phyloP scores from a whole-genome alignment of 2,113 vertebrate species.

The Notothenia coriiceps region DNA sequence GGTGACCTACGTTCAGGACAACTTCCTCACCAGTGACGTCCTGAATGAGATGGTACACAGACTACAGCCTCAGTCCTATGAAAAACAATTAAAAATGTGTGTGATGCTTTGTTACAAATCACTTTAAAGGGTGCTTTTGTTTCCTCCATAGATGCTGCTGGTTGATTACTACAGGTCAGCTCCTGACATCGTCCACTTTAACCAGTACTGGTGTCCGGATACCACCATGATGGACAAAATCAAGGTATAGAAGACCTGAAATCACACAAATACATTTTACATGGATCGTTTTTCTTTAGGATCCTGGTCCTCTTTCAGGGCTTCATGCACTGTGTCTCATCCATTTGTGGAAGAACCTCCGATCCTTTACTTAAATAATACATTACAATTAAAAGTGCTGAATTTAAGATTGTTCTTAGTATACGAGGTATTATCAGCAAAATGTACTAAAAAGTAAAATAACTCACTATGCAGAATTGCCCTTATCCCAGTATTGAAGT shows the following conservation, averaged over 20 bases:
- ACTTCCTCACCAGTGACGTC: conserved; percentile 94
- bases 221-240: conserved; percentile 95
- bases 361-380: too few species aligned
- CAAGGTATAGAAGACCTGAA: conserved; percentile 83
- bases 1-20: conserved; percentile 93
- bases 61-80: accelerated
- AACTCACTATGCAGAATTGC: too few species aligned
- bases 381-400: too few species aligned
- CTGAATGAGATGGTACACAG: conserved; percentile 94
- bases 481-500: too few species aligned
- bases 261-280: neutral
- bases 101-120: neutral
- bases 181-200: conserved; percentile 92
- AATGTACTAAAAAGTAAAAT: too few species aligned
- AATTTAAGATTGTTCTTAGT: too few species aligned
- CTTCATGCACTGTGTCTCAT: too few species aligned
- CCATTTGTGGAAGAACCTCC: too few species aligned
- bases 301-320: neutral
- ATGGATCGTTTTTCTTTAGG: too few species aligned
- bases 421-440: too few species aligned
- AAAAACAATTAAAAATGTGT: neutral
- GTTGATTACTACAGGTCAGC: conserved; percentile 93
- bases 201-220: conserved; percentile 92
- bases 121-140: neutral
- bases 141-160: conserved; percentile 87